Evolutionary conservation across 1,140 invertebrate genomes (phyloP).

Genomic region (Drosophila yakuba): DNA sequence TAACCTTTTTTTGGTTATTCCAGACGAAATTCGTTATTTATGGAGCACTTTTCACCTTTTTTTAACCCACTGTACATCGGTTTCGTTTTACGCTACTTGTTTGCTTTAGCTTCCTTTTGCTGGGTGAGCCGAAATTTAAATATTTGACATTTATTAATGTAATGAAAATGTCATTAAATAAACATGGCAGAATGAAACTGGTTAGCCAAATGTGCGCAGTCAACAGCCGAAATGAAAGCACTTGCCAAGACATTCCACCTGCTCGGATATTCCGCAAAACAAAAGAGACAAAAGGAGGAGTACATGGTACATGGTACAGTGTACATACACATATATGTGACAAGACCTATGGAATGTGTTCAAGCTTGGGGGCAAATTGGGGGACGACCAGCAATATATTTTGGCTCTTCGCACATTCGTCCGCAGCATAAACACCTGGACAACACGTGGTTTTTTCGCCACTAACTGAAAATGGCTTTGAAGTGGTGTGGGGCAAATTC

Average conservation of each 20-base stretch:
- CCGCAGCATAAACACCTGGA: constrained; percentile 74
- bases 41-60: not conserved
- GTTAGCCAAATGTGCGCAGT: constrained; percentile 53
- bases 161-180: constrained; percentile 79
- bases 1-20: too few relatives aligned
- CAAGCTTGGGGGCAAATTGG: not conserved
- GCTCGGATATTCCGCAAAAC: constrained; percentile 6
- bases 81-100: constrained; percentile 29
- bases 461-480: constrained; percentile 61
- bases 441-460: constrained; percentile 70
- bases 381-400: constrained; percentile 19
- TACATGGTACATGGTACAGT: constrained; percentile 7
- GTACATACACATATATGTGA: constrained; percentile 17
- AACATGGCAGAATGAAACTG: constrained; percentile 70
- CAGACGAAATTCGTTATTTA: not conserved
- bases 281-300: not conserved
- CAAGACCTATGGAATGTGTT: constrained; percentile 43
- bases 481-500: constrained; percentile 45
- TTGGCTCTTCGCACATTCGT: constrained; percentile 38
- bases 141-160: constrained; percentile 81
- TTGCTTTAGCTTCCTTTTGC: constrained; percentile 33
- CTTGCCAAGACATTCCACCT: constrained; percentile 33
- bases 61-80: constrained; percentile 36
- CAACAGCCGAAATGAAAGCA: constrained; percentile 42
- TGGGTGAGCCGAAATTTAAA: constrained; percentile 75